Base-by-base conservation (phyloP, 1,140 invertebrate species). In the Ooceraea biroi region DNA sequence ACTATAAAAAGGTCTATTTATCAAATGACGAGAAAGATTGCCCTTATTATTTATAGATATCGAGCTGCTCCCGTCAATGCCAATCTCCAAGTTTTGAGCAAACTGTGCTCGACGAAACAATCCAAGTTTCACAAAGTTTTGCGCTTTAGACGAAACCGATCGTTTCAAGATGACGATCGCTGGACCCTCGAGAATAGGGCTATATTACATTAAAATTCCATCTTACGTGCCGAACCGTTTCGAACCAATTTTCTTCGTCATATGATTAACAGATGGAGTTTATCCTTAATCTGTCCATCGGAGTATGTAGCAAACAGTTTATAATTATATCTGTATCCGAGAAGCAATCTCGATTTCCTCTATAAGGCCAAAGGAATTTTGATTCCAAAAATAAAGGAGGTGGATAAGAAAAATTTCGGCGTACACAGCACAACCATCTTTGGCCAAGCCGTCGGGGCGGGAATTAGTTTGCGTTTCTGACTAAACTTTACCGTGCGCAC, bases 1-100 rank as follows among this genome's bases (percentile, higher is more conserved):
- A 27, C 7, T 25, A 76, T 25, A 61, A 44, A 48, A 76, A 71
- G 61, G 83, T 86, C 66, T 80, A 87, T 83, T 85, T 76, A 87
- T 57, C 46, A 36, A 68, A 25, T 46, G 36, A n/a, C 17, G 10
- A 80, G 60, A 86, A 85, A 85, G 82, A 63, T 87, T 63, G 57
- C 86, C 83, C 71, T 86, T 65, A 36, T 36, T 36, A 36, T 36
- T 36, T 36, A 36, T 36, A 60, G 66, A 80, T 83, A 71, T 86
- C 19, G 69, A 72, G 36, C 22, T 12, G 50, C 55, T 36, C 12
- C 12, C 46, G 17, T 65, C 25, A 22, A 44, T 57, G 69, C 76
- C 66, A 55, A 76, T 87, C 22, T 76, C 52, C 61, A 83, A 80
- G 36, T 78, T 85, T 85, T 78, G 50, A 63, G 55, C 65, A 77